Base-by-base conservation (phyloP, 2,113 vertebrate species). In the Mastomys coucha region DNA sequence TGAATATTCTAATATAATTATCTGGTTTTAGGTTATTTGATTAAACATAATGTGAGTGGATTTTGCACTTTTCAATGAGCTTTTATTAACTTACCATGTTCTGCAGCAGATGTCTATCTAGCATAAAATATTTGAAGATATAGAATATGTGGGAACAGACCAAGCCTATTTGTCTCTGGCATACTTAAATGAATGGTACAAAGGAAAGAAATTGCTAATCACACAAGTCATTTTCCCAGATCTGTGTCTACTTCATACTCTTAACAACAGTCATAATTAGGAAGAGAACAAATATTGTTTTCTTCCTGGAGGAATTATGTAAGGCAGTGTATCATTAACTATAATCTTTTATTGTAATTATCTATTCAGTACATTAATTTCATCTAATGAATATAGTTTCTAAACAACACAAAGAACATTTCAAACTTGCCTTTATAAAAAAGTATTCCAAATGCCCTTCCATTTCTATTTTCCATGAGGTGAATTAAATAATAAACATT, bases 111-210 rank as follows among this genome's bases (percentile, higher is more conserved):
- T 73, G 9, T 89, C 2, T 67, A 33, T 13, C 73, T 16, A 69
- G 19, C 5, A 81, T 85, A 89, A 73, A 87, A 93, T 86, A 78
- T 72, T 91, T 92, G 4, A 91, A 72, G 9, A 82, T 8, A 93
- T 26, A 16, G 13, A 81, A 81, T 5, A 33, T 16, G 60, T 36
- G 51, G 49, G 75, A 93, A 88, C 12, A 84, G 19, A 45, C 10
- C 75, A 33, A 88, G 65, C 72, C 3, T 36, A 85, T 84, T 94
- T 96, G 76, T 80, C 91, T 92, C 84, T 12, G 53, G 90, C 5
- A n/a, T 75, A 88, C 80, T 80, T 88, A 36, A 95, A 58, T 96
- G 19, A 95, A 92, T 69, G n/a, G 70, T 88, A 3, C 26, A 93
- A 89, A 49, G 39, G 60, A 96, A 94, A 60, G 31, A 53, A 13